Conservation (phyloP, 1,140 invertebrate genomes). For the Zelostemma sp. region DNA sequence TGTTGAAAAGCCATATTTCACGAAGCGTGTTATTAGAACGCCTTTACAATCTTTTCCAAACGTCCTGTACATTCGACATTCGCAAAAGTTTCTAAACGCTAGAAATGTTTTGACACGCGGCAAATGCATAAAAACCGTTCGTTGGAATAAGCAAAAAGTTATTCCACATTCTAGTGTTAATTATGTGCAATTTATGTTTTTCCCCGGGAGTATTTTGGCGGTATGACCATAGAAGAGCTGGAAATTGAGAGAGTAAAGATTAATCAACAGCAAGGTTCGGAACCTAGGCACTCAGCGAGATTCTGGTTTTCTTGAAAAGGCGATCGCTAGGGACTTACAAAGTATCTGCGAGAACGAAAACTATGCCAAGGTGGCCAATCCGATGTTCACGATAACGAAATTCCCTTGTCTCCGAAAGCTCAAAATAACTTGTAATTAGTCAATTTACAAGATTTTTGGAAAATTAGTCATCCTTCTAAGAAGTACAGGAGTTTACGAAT, state of each 20-base stretch:
- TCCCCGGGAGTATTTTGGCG: slow-evolving; percentile 9
- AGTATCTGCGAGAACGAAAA: slow-evolving; percentile 46
- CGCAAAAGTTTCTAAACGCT: no score
- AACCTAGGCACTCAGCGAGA: slow-evolving; percentile 40
- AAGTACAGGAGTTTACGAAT: not conserved
- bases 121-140: no score
- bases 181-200: not conserved
- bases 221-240: slow-evolving; percentile 20
- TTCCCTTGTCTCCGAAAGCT: slow-evolving; percentile 8
- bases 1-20: no score
- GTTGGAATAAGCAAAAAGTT: not conserved
- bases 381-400: slow-evolving; percentile 25
- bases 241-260: slow-evolving; percentile 23
- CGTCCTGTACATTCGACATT: no score
- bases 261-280: slow-evolving; percentile 44
- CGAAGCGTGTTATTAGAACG: no score
- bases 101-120: not conserved
- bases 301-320: slow-evolving; percentile 56
- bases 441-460: not conserved
- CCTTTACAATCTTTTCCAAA: no score
- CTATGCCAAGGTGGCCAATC: slow-evolving; percentile 58
- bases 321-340: slow-evolving; percentile 38
- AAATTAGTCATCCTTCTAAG: not conserved
- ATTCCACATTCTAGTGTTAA: no score
- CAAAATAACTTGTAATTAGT: slow-evolving; percentile 4